Conservation (phyloP, 1,140 invertebrate species). For the Ditylenchus dipsaci region DNA sequence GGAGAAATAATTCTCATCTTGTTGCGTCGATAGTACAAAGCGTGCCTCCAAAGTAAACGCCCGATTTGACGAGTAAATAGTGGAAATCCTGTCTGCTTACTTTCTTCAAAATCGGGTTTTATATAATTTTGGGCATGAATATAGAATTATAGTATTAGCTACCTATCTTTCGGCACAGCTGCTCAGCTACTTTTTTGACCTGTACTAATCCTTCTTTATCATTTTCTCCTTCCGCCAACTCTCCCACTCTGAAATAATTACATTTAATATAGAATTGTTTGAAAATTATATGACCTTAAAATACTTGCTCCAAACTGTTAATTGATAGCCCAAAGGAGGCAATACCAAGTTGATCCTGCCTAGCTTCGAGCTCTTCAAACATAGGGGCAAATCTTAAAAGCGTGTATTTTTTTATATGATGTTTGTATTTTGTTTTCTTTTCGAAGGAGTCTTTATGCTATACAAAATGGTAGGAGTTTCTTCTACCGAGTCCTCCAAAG, state of each 20-base stretch:
- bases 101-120: background rate
- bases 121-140: background rate
- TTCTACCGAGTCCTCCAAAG: background rate
- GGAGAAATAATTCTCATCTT: background rate
- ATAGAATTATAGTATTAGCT: background rate
- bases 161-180: background rate
- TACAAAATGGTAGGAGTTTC: no score
- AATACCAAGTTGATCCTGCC: conserved; percentile 23
- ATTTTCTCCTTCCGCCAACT: background rate
- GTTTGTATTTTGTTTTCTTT: background rate
- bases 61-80: background rate
- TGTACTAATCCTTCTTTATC: background rate
- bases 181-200: background rate
- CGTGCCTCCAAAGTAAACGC: background rate
- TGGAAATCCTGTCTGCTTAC: background rate
- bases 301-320: conserved; percentile 48
- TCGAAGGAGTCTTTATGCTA: conserved; percentile 3
- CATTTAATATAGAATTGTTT: background rate
- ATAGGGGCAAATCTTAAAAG: conserved; percentile 39
- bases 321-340: conserved; percentile 44
- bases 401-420: background rate
- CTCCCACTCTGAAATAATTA: background rate
- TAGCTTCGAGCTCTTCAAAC: conserved; percentile 40
- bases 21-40: background rate
- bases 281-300: conserved; percentile 24